A percentile compares a stretch with the other conserved stretches of the same genome.
These are phyloP conservation scores for Coelopa pilipes DNA, from an alignment of 2,888 invertebrate genomes.

Conservation along the genomic window DNA sequence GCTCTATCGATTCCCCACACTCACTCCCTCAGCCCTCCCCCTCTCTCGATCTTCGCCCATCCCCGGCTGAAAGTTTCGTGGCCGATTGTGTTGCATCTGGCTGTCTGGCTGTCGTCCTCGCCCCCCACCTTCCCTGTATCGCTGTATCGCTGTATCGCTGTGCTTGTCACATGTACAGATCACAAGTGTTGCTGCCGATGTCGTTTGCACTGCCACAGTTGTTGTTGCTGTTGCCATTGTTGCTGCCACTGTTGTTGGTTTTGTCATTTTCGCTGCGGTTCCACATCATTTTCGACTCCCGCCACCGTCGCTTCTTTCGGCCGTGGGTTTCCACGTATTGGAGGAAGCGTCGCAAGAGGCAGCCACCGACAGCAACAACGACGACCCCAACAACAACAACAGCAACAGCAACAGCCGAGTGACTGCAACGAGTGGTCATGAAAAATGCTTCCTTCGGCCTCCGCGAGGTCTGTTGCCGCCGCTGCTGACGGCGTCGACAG, in stretches of 20 bases:
- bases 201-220: slow-evolving; percentile 14
- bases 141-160: not conserved
- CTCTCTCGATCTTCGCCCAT: not conserved
- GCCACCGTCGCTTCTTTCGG: not conserved
- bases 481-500: slow-evolving; percentile 22
- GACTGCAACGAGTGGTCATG: slow-evolving; percentile 9
- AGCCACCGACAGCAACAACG: not conserved
- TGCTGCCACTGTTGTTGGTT: slow-evolving; percentile 27
- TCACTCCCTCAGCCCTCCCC: not conserved
- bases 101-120: too few relatives aligned
- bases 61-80: not conserved
- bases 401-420: not conserved
- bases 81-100: not conserved
- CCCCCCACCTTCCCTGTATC: not conserved
- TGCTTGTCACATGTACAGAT: slow-evolving; percentile 29
- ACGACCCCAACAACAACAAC: too few relatives aligned
- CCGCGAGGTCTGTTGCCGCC: not conserved
- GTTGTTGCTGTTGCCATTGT: slow-evolving; percentile 9
- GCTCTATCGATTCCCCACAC: not conserved
- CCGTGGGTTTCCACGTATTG: not conserved
- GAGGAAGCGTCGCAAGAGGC: not conserved
- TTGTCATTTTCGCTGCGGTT: slow-evolving; percentile 28
- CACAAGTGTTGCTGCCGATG: slow-evolving; percentile 23
- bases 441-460: slow-evolving; percentile 32
- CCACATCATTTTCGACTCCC: slow-evolving; percentile 34